phyloP scores from a whole-genome alignment of 2,113 vertebrate genomes.

The Chloropsis cyanopogon region DNA sequence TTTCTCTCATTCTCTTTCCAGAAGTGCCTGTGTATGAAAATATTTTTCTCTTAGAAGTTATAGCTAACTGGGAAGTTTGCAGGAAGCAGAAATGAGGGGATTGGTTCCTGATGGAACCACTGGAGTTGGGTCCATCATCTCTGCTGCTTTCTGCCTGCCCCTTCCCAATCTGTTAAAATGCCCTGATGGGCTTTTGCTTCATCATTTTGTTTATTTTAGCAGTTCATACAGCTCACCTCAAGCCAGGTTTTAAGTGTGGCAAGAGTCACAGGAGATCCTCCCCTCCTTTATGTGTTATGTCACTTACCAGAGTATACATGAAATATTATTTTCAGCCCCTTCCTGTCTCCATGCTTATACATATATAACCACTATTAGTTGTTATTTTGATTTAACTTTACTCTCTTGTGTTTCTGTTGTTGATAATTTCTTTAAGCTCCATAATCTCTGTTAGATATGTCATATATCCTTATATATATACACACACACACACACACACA shows the following conservation, averaged over 20 bases:
- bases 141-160: slow-evolving; percentile 47
- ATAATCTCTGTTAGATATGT: not conserved
- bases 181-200: slow-evolving; percentile 59
- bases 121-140: slow-evolving; percentile 41
- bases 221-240: slow-evolving; percentile 31
- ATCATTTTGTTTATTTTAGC: slow-evolving; percentile 65
- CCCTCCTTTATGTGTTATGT: not conserved
- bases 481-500: not conserved
- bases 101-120: slow-evolving; percentile 34
- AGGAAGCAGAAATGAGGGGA: slow-evolving; percentile 36
- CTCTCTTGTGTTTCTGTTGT: not conserved
- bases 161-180: slow-evolving; percentile 59
- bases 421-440: not conserved
- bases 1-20: slow-evolving; percentile 10
- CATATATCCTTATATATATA: no score
- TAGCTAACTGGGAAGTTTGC: slow-evolving; percentile 44
- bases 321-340: not conserved
- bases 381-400: not conserved
- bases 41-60: slow-evolving; percentile 25
- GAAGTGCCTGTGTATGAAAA: slow-evolving; percentile 30
- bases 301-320: not conserved
- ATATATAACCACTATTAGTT: not conserved
- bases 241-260: not conserved
- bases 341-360: not conserved
- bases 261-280: not conserved